These are phyloP conservation scores for Ciona savignyi DNA, from an alignment of 23 tunicate species.

Conservation along the genomic window DNA sequence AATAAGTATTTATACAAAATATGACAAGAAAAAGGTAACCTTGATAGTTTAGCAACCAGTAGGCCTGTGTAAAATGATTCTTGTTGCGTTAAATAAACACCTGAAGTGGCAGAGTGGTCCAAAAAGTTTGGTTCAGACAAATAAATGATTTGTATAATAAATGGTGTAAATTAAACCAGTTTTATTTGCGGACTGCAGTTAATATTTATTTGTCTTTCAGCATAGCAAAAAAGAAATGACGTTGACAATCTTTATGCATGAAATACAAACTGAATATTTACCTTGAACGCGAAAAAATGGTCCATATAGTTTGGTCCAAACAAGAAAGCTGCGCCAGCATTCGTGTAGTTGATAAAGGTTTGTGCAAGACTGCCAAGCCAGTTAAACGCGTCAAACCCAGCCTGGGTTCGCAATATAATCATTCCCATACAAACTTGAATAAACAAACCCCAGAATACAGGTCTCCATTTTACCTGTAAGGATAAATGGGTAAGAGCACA, in stretches of 20 bases:
- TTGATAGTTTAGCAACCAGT: not conserved
- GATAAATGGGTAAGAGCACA: no score
- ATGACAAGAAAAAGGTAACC: not conserved
- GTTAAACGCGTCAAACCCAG: conserved; percentile 85
- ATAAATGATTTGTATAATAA: no score
- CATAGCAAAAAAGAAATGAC: no score
- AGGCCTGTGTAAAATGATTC: not conserved
- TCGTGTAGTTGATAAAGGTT: conserved; percentile 70
- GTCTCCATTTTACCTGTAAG: conserved; percentile 85
- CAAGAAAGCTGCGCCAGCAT: conserved; percentile 71
- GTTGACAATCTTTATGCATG: no score
- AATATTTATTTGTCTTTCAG: no score
- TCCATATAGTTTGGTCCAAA: conserved; percentile 51
- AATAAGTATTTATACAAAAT: not conserved
- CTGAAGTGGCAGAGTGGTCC: no score
- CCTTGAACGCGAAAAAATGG: conserved; percentile 81
- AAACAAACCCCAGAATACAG: conserved; percentile 77
- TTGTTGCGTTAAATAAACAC: no score
- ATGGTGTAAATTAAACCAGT: no score
- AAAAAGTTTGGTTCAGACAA: no score
- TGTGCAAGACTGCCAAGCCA: conserved; percentile 90
- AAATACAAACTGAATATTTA: no score
- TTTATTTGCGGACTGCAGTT: no score
- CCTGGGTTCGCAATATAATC: conserved; percentile 67
- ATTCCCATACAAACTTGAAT: conserved; percentile 64